Conservation (phyloP, 2,113 vertebrate species). For the Neotragus moschatus region DNA sequence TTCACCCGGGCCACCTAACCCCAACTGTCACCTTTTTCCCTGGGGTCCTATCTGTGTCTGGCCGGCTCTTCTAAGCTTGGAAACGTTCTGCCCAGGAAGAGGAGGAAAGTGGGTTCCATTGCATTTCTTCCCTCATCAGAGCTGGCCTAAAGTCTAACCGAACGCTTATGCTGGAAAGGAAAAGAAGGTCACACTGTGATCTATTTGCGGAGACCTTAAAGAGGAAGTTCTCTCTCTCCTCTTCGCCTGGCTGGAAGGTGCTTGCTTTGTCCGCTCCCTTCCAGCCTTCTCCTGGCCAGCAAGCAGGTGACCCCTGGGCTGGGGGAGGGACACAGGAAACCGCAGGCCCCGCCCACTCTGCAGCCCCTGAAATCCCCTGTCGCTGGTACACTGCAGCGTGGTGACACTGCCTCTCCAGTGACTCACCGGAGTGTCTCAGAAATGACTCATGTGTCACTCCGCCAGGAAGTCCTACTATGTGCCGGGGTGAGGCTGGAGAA, state of each 20-base stretch:
- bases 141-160: neutral
- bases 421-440: neutral
- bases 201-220: neutral
- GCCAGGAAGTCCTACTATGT: neutral
- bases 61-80: neutral
- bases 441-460: neutral
- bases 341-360: too few relatives aligned
- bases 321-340: fast-evolving
- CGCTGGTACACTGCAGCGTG: neutral
- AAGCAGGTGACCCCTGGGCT: neutral
- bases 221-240: neutral
- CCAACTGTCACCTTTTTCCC: neutral
- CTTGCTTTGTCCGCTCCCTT: neutral
- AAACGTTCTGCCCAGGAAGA: neutral
- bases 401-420: neutral
- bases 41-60: neutral
- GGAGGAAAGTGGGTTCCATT: neutral
- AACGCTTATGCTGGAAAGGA: neutral
- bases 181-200: neutral
- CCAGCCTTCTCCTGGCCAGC: neutral
- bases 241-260: neutral
- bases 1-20: neutral
- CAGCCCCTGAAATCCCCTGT: neutral
- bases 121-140: neutral
- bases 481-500: neutral